These are phyloP conservation scores for Triops longicaudatus DNA, from an alignment of 1,140 invertebrate genomes.

Conservation along the genomic window DNA sequence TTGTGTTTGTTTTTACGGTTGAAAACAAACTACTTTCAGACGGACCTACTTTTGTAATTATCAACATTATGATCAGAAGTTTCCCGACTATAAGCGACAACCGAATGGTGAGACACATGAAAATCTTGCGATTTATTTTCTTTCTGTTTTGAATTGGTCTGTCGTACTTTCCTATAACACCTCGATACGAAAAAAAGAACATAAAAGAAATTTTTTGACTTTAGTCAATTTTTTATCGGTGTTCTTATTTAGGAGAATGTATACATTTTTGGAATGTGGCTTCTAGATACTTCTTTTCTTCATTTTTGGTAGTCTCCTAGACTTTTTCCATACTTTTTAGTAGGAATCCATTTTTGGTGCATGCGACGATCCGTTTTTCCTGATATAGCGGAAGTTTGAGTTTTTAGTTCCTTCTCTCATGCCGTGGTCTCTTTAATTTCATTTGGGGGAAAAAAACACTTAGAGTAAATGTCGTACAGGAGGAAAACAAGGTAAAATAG, in stretches of 20 bases:
- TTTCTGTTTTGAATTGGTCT: neutral
- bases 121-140: constrained; percentile 17
- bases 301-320: neutral
- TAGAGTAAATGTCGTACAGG: neutral
- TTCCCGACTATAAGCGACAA: constrained; percentile 97
- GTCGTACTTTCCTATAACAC: neutral
- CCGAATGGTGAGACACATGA: constrained; percentile 79
- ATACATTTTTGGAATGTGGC: neutral
- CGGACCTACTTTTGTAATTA: constrained; percentile 80
- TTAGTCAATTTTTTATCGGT: neutral
- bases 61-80: constrained; percentile 93
- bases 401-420: no score
- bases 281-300: neutral
- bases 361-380: constrained; percentile 21
- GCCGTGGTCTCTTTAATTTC: neutral
- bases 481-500: neutral
- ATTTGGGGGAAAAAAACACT: neutral
- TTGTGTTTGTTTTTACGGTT: neutral
- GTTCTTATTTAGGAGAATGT: constrained; percentile 14
- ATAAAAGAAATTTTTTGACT: neutral
- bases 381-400: constrained; percentile 17
- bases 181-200: neutral
- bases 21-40: constrained; percentile 29
- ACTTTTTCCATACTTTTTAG: no score
- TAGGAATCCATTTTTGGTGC: no score